Base-by-base conservation (phyloP, 2,888 invertebrate genomes). In the Nymphalis urticae region DNA sequence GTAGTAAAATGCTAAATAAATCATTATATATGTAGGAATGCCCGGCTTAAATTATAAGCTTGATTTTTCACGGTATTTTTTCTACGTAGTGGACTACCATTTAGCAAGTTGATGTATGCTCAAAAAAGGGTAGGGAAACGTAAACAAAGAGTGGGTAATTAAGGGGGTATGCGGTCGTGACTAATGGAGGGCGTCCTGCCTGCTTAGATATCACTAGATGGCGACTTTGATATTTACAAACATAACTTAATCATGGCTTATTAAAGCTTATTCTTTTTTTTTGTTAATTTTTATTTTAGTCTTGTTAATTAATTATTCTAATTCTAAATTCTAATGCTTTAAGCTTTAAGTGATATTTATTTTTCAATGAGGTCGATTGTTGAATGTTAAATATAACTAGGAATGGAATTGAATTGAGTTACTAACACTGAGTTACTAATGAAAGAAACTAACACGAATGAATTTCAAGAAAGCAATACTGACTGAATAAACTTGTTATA, bases 111-210 rank as follows among this genome's bases (percentile, higher is more conserved):
- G 70, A 68, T 68, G 47, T 70, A 66, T 68, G 70, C 48, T 68
- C 63, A 63, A 71, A 70, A 72, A 73, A 62, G 69, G 65, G 3
- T 42, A 62, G 70, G 53, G 54, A 48, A 67, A 56, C 66, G 72
- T 70, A 74, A 73, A 73, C 72, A 72, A 72, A 69, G 70, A 70
- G 48, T 21, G 24, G 56, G 71, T 72, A 71, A 71, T 71, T 72
- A 72, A 68, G 62, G 54, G 48, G 68, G 51, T 8, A 32, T 56
- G 42, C 42, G 53, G 60, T 50, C 62, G 36, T 56, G 50, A 56
- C 21, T 65, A 69, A 62, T 64, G 62, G 51, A 21, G 53, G 32
- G 48, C 48, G 54, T n/a, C 58, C 58, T 56, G 42, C 61, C 66
- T 62, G 61, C 66, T 69, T 59, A 62, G 64, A 66, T 66, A 70